These are phyloP conservation scores for Bombus ignitus DNA, from an alignment of 1,140 invertebrate species.

Conservation along the genomic window DNA sequence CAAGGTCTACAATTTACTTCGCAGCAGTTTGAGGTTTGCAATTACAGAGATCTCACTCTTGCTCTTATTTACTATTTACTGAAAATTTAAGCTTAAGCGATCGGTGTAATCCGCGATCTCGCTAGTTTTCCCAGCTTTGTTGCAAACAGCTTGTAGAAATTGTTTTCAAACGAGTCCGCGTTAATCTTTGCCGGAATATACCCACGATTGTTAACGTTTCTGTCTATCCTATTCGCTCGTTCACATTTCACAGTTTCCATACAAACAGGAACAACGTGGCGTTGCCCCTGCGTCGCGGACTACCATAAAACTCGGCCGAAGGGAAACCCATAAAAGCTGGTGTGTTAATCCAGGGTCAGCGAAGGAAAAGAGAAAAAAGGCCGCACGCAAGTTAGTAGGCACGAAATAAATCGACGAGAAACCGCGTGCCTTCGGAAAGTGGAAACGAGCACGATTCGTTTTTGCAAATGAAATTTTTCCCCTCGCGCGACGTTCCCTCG, in stretches of 20 bases:
- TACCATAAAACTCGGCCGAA: background rate
- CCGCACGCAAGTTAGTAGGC: background rate
- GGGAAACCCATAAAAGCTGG: background rate
- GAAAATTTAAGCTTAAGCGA: background rate
- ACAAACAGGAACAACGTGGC: background rate
- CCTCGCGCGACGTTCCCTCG: background rate
- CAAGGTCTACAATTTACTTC: constrained; percentile 3
- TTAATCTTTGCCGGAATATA: background rate
- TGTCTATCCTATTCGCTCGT: background rate
- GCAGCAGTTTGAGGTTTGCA: background rate
- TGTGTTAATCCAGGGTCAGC: background rate
- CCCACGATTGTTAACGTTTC: no score
- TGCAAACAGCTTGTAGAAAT: background rate
- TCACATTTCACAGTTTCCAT: background rate
- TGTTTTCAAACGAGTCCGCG: no score
- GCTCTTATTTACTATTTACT: constrained; percentile 3
- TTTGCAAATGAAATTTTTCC: constrained; percentile 18
- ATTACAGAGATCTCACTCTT: background rate
- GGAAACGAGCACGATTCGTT: background rate
- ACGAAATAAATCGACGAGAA: background rate
- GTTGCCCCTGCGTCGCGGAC: background rate
- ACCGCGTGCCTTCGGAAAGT: background rate
- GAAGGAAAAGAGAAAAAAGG: no score
- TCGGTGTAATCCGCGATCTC: background rate
- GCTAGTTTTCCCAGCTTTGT: background rate